Percentiles rank a stretch among this genome's conserved stretches.
Evolutionary conservation across 2,888 invertebrate species (phyloP).

Genomic region (Drosophila pegasa): DNA sequence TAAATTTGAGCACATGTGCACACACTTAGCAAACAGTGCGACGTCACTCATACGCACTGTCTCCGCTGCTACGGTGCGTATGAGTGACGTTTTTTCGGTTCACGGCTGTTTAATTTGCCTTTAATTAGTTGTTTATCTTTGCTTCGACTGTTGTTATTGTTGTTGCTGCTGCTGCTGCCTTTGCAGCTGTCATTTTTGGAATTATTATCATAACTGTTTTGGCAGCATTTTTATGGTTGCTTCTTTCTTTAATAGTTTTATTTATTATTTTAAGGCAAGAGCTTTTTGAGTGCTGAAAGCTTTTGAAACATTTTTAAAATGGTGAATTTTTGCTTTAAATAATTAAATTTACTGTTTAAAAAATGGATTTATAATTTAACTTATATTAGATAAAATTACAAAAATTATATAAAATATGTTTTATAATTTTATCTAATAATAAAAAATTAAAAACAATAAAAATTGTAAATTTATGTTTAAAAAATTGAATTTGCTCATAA

Average conservation of each 20-base stretch:
- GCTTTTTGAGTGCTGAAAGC: conserved; percentile 1
- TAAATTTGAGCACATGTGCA: background rate
- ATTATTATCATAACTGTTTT: conserved; percentile 48
- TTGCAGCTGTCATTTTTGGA: conserved; percentile 11
- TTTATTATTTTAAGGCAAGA: conserved; percentile 13
- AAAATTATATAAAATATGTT: too few species aligned
- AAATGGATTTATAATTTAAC: too few species aligned
- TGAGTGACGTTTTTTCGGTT: conserved; percentile 69
- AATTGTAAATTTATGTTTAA: too few species aligned
- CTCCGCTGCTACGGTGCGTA: conserved; percentile 57
- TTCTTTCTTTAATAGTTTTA: conserved; percentile 19
- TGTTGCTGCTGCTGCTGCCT: background rate
- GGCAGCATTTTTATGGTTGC: conserved; percentile 25
- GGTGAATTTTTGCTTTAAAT: background rate
- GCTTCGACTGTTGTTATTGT: conserved; percentile 10
- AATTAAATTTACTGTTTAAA: too few species aligned
- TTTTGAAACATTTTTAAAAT: conserved; percentile 1
- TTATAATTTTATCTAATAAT: background rate
- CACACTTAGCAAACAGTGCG: conserved; percentile 41
- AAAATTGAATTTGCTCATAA: too few species aligned
- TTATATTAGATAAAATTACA: too few species aligned
- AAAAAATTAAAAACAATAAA: background rate
- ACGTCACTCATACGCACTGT: conserved; percentile 65
- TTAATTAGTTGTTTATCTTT: conserved; percentile 70
- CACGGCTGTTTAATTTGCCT: conserved; percentile 73